phyloP scores from a whole-genome alignment of 2,113 vertebrate species.

The Phyllostomus discolor region DNA sequence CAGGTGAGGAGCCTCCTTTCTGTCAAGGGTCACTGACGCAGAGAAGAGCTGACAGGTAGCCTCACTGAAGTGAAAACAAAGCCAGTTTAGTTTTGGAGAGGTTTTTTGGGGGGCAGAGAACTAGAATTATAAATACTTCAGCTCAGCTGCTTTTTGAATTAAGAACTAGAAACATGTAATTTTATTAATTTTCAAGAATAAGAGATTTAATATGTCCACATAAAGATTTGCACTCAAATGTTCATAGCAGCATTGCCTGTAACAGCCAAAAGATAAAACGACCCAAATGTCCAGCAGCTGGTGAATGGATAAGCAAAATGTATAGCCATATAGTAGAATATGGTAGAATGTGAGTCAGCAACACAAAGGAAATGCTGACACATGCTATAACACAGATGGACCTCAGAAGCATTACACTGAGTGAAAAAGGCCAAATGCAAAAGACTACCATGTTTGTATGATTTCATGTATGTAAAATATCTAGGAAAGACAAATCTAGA shows the following conservation, averaged over 20 bases:
- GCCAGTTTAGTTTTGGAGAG: not conserved
- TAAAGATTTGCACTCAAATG: not conserved
- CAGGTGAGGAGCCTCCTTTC: not conserved
- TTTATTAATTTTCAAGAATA: conserved; percentile 17
- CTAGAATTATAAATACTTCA: not conserved
- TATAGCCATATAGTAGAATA: not conserved
- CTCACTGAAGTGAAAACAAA: not conserved
- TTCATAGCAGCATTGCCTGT: not conserved
- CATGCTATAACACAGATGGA: not conserved
- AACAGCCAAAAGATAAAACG: not conserved
- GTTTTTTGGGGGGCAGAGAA: not conserved
- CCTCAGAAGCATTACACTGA: not conserved
- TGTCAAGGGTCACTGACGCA: not conserved
- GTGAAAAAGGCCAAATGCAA: not conserved
- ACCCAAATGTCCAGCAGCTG: not conserved
- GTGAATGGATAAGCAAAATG: not conserved
- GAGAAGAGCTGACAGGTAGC: not conserved
- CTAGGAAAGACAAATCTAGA: not conserved
- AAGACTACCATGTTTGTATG: not conserved
- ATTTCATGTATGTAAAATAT: not conserved
- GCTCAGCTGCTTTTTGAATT: not conserved
- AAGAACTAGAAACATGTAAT: not conserved
- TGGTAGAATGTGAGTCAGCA: not conserved
- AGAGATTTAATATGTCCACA: not conserved
- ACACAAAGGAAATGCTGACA: not conserved